Percentiles rank a stretch among this genome's conserved stretches.
Evolutionary conservation across 2,113 vertebrate genomes (phyloP).

Genomic region (Puffinus mauretanicus): DNA sequence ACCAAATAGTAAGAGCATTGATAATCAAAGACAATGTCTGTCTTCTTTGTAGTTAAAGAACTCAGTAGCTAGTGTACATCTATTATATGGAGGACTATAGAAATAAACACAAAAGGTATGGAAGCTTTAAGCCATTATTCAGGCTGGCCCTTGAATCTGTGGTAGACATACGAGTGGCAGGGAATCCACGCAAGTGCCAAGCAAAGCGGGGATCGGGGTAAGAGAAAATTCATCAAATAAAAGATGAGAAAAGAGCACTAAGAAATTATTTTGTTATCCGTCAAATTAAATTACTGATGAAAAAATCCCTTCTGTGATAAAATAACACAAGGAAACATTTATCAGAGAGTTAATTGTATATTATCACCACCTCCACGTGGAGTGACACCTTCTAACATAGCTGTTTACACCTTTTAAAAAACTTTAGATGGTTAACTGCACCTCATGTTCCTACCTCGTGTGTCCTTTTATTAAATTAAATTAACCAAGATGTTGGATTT

Average conservation of each 20-base stretch:
- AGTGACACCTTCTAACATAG: background rate
- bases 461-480: background rate
- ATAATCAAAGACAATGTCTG: background rate
- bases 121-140: background rate
- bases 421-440: background rate
- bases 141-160: background rate
- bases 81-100: background rate
- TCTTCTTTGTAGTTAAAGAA: background rate
- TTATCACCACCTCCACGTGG: background rate
- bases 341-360: background rate
- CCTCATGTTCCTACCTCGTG: background rate
- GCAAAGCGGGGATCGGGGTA: background rate
- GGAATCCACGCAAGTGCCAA: background rate
- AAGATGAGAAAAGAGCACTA: background rate
- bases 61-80: background rate
- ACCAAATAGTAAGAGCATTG: background rate
- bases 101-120: background rate
- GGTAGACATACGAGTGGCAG: background rate
- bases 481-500: background rate
- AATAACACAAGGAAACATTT: background rate
- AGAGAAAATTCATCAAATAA: background rate
- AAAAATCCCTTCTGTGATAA: background rate
- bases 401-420: background rate
- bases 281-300: background rate
- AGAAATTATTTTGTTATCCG: background rate